A percentile compares a stretch with the other conserved stretches of the same genome.
These are phyloP conservation scores for Pyrocoelia pectoralis DNA, from an alignment of 2,888 invertebrate species.

Conservation along the genomic window DNA sequence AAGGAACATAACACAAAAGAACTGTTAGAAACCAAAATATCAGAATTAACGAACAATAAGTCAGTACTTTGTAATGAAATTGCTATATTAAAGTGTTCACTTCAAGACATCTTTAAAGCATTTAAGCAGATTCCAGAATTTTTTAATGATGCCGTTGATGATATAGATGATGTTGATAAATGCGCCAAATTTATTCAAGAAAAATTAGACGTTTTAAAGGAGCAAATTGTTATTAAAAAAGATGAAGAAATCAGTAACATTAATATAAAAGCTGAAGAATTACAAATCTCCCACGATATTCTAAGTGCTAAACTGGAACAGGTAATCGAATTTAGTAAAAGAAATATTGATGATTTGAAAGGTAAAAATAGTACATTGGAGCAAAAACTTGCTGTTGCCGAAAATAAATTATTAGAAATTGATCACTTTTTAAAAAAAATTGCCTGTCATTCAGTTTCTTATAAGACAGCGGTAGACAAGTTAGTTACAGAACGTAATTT, in stretches of 20 bases:
- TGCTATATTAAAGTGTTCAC: constrained; percentile 10
- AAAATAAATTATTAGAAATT: constrained; percentile 36
- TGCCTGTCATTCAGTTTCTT: constrained; percentile 33
- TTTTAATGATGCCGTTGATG: too few species aligned
- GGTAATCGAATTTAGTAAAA: constrained; percentile 18
- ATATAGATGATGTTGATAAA: constrained; percentile 30
- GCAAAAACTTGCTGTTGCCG: constrained; percentile 40
- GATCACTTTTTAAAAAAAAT: constrained; percentile 38
- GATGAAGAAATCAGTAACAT: constrained; percentile 22
- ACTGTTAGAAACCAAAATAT: constrained; percentile 34
- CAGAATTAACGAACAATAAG: constrained; percentile 34
- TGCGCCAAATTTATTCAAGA: constrained; percentile 11
- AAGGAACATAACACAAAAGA: constrained; percentile 35
- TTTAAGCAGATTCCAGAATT: constrained; percentile 32
- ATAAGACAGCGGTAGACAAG: constrained; percentile 35
- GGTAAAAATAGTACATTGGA: constrained; percentile 25
- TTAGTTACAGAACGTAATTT: constrained; percentile 38
- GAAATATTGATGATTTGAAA: constrained; percentile 14
- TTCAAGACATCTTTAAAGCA: constrained; percentile 9
- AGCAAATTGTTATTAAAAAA: constrained; percentile 39
- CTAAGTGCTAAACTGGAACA: constrained; percentile 43
- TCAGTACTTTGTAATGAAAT: constrained; percentile 26
- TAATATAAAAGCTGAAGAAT: neutral
- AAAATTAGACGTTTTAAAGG: constrained; percentile 36
- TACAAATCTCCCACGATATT: neutral